Evolutionary conservation across 2,888 invertebrate genomes (phyloP).

Genomic region (Rhingia rostrata): DNA sequence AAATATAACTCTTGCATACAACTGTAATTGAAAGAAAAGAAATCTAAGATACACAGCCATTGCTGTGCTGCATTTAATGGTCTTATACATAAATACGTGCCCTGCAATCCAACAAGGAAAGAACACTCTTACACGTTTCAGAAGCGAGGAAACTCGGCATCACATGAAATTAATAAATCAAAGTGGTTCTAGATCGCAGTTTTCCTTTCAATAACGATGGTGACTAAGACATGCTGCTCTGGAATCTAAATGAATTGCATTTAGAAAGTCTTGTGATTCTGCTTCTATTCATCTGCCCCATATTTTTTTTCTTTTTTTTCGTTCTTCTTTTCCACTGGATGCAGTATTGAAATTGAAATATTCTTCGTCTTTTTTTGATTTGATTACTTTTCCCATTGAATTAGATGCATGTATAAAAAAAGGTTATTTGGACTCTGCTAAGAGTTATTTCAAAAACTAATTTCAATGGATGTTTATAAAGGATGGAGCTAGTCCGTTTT

Average conservation of each 20-base stretch:
- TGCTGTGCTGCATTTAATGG: constrained; percentile 53
- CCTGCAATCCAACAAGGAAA: constrained; percentile 22
- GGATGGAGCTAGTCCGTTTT: no score
- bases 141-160: constrained; percentile 22
- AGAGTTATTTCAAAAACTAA: background rate
- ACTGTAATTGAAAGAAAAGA: constrained; percentile 37
- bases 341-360: background rate
- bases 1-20: background rate
- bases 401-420: background rate
- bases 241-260: constrained; percentile 22
- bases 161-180: constrained; percentile 65
- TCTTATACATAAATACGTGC: constrained; percentile 46
- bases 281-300: background rate
- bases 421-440: background rate
- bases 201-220: background rate
- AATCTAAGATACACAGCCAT: constrained; percentile 12
- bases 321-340: background rate
- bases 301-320: no score
- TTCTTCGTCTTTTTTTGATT: background rate
- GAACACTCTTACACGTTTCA: constrained; percentile 31
- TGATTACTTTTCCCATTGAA: background rate
- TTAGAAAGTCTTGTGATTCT: background rate
- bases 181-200: constrained; percentile 44
- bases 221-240: background rate
- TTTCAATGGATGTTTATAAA: no score